phyloP scores from a whole-genome alignment of 2,888 invertebrate genomes.

The Ophion obscuratus region DNA sequence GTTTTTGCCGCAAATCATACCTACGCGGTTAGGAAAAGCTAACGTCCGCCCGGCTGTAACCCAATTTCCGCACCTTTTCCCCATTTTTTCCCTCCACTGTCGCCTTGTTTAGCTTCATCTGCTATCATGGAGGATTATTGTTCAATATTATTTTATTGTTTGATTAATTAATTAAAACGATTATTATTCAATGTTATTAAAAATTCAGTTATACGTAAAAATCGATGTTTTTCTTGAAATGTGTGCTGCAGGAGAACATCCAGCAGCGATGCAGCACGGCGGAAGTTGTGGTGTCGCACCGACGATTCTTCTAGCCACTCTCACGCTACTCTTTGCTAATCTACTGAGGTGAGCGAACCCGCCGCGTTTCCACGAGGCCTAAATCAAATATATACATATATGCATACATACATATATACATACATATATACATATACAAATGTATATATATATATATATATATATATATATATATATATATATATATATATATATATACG shows the following conservation, averaged over 20 bases:
- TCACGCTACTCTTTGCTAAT: conserved; percentile 79
- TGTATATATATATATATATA: conserved; percentile 24
- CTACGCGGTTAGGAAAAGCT: too few species aligned
- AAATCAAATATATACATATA: conserved; percentile 47
- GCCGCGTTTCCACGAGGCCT: conserved; percentile 65
- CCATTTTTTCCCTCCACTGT: too few species aligned
- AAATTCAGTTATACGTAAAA: not conserved
- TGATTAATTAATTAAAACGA: too few species aligned
- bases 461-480: conserved; percentile 26
- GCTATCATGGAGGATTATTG: too few species aligned
- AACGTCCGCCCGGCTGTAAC: too few species aligned
- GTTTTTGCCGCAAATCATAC: too few species aligned
- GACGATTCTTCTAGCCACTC: conserved; percentile 78
- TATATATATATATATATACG: not conserved
- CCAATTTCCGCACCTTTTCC: too few species aligned
- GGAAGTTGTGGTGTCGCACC: conserved; percentile 80
- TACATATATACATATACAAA: conserved; percentile 19
- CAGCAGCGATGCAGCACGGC: conserved; percentile 91
- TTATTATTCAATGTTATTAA: not conserved
- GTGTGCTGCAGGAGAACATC: conserved; percentile 89
- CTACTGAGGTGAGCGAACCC: conserved; percentile 82
- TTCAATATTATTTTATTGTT: too few species aligned
- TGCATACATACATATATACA: conserved; percentile 18
- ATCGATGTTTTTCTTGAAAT: not conserved
- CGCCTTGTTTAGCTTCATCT: too few species aligned